Evolutionary conservation across 2,797 vertebrate genomes (phyloP).

Genomic region (Labroides dimidiatus): DNA sequence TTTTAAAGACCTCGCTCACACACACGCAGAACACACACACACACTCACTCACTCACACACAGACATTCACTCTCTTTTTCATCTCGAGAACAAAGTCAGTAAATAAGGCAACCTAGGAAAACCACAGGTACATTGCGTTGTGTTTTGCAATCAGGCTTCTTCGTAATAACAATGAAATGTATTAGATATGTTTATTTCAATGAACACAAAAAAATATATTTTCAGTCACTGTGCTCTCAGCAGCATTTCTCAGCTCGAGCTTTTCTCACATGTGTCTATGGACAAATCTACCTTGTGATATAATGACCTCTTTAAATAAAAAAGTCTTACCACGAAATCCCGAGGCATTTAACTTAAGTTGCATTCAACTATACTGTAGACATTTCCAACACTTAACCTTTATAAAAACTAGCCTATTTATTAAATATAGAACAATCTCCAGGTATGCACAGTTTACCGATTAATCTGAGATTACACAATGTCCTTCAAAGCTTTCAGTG

Average conservation of each 20-base stretch:
- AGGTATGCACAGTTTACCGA: slow-evolving; percentile 66
- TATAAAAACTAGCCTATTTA: slow-evolving; percentile 80
- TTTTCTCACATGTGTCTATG: too few species aligned
- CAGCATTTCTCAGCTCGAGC: slow-evolving; percentile 8
- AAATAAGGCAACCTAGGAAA: slow-evolving; percentile 50
- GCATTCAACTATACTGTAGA: slow-evolving; percentile 55
- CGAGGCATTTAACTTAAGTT: slow-evolving; percentile 46
- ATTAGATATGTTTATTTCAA: slow-evolving; percentile 26
- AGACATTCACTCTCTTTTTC: slow-evolving; percentile 1
- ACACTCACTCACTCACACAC: slow-evolving; percentile 20
- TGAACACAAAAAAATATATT: slow-evolving; percentile 9
- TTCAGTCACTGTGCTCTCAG: background rate
- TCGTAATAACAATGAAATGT: slow-evolving; percentile 22
- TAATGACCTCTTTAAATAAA: slow-evolving; percentile 24
- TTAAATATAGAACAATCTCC: slow-evolving; percentile 82
- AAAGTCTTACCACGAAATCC: slow-evolving; percentile 15
- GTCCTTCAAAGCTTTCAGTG: slow-evolving; percentile 67
- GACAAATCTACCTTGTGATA: slow-evolving; percentile 6
- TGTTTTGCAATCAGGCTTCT: slow-evolving; percentile 19
- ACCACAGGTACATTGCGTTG: slow-evolving; percentile 7
- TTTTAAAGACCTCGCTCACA: slow-evolving; percentile 46
- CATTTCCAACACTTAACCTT: slow-evolving; percentile 52
- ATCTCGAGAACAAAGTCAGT: slow-evolving; percentile 38
- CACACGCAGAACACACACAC: slow-evolving; percentile 6
- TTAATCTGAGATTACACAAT: slow-evolving; percentile 71